A percentile compares a stretch with the other conserved stretches of the same genome.
These are phyloP conservation scores for Crenichthys baileyi DNA, from an alignment of 2,797 vertebrate genomes.

Conservation along the genomic window DNA sequence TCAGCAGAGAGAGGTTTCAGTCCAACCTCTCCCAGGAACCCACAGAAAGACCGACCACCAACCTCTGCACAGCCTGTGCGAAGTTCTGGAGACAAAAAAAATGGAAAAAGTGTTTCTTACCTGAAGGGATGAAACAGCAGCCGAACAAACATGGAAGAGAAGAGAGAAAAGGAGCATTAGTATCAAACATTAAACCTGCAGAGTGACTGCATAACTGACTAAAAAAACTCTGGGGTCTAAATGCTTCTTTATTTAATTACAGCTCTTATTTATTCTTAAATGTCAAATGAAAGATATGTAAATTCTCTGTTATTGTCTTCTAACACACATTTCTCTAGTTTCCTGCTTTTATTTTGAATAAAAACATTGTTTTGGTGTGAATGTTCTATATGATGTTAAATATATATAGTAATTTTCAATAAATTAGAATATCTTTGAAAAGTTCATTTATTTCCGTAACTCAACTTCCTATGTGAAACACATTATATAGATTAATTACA, in stretches of 20 bases:
- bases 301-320: no score
- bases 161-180: slow-evolving; percentile 22
- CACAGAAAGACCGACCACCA: background rate
- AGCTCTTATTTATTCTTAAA: background rate
- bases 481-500: no score
- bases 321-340: background rate
- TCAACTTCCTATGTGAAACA: no score
- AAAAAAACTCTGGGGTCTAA: background rate
- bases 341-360: background rate
- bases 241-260: background rate
- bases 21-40: slow-evolving; percentile 7
- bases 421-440: no score
- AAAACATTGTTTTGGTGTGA: background rate
- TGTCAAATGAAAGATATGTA: background rate
- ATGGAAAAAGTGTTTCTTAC: slow-evolving; percentile 44
- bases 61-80: background rate
- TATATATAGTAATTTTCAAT: no score
- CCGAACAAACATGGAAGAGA: slow-evolving; percentile 54
- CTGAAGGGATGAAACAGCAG: slow-evolving; percentile 28
- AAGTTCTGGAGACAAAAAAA: background rate
- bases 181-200: background rate
- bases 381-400: no score
- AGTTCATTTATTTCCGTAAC: no score
- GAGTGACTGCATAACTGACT: background rate
- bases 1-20: slow-evolving; percentile 11